Base-by-base conservation (phyloP, 1,140 invertebrate genomes). In the Drosophila punjabiensis region DNA sequence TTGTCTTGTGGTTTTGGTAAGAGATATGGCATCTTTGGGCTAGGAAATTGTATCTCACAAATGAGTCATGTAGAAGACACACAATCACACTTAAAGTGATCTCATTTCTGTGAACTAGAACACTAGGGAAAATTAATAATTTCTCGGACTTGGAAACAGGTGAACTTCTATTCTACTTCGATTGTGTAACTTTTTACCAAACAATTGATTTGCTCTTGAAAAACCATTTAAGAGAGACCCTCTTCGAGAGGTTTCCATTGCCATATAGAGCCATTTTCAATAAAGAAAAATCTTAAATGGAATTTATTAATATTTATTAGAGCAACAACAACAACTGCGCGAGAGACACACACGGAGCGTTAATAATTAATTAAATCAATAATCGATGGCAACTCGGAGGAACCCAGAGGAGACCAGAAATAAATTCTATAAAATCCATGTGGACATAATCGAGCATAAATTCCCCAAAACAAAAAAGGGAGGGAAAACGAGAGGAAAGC, bases 321-420 rank as follows among this genome's bases (percentile, higher is more conserved):
- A 37, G 75, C 75, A 78, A 75, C 52, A 24, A 24, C 24, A 68
- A 58, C 71, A 74, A 59, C 48, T 4, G 24, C 10, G 43, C 47
- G 39, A 66, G 47, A 69, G 43, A 76, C 48, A 67, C 74, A 89
- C 74, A 88, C 81, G 64, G 82, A 74, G 86, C 86, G 82, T 90
- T 76, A 62, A 90, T 90, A 90, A 90, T 90, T 90, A 90, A 90
- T 90, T 85, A 80, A 90, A 90, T 90, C 86, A 90, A 90, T 90
- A 90, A 81, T 80, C 79, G 69, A 59, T 74, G 68, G 30, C 55
- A 37, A 47, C 39, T 18, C 61, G 71, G 53, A 66, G 60, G 32
- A 33, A 10, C 11, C n/a, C 50, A 67, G 61, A 39, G 67, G 67
- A 71, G 55, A 43, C 52, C 61, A 68, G 58, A 74, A 79, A 60